Conservation (phyloP, 1,140 invertebrate species). For the Paracyclopina nana region DNA sequence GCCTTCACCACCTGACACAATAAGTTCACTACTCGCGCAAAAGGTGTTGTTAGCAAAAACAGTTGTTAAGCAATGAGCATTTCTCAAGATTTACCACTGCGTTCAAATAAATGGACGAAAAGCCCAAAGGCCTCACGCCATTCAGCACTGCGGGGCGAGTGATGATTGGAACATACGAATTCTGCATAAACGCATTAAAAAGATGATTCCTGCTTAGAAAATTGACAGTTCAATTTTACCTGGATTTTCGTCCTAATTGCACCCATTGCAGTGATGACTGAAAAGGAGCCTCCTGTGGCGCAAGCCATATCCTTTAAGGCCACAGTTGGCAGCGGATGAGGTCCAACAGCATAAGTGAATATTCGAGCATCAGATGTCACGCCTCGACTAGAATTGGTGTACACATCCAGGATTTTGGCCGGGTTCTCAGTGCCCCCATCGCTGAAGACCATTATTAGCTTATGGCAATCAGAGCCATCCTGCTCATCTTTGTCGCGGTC, state of each 20-base stretch:
- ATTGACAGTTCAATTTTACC: no score
- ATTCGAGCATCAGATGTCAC: constrained; percentile 22
- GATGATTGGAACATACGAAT: not conserved
- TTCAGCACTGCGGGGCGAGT: not conserved
- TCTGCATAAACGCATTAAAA: not conserved
- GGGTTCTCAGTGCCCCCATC: constrained; percentile 40
- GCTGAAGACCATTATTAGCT: constrained; percentile 40
- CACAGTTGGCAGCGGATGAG: constrained; percentile 27
- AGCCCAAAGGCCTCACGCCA: not conserved
- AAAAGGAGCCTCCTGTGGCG: constrained; percentile 28
- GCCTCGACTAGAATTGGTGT: constrained; percentile 24
- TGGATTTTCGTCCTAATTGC: constrained; percentile 32
- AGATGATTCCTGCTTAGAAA: no score
- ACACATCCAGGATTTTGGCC: constrained; percentile 31
- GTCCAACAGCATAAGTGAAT: constrained; percentile 27
- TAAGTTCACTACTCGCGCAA: not conserved
- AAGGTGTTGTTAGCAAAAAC: not conserved
- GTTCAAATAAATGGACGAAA: not conserved
- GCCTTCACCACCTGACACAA: not conserved
- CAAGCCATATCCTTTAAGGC: constrained; percentile 26
- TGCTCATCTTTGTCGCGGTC: constrained; percentile 18
- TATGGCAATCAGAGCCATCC: constrained; percentile 32
- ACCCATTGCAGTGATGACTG: constrained; percentile 31
- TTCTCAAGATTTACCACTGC: not conserved
- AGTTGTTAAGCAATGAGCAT: not conserved